Conservation (phyloP, 2,797 vertebrate genomes). For the Sylvia borin region DNA sequence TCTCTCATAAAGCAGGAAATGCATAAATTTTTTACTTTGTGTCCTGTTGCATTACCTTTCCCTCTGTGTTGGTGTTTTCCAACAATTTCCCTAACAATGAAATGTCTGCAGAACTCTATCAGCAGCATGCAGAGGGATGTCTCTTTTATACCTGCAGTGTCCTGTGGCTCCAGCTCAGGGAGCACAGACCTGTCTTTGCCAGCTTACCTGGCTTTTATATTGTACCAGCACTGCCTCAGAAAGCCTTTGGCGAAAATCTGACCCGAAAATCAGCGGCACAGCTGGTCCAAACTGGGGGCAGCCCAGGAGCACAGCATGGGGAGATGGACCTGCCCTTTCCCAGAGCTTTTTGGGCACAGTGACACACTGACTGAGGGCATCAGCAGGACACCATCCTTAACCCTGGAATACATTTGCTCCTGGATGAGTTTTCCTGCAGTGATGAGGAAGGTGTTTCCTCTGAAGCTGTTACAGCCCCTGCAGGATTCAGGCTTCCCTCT, state of each 20-base stretch:
- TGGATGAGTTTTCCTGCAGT: background rate
- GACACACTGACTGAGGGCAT: background rate
- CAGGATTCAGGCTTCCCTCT: background rate
- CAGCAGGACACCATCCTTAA: background rate
- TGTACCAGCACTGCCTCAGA: background rate
- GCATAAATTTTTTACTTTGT: background rate
- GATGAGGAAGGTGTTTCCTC: background rate
- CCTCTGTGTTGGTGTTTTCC: background rate
- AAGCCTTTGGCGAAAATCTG: background rate
- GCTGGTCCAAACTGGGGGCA: background rate
- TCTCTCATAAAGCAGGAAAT: background rate
- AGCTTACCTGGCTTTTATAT: background rate
- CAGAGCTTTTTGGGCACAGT: background rate
- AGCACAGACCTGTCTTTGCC: background rate
- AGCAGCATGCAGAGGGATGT: background rate
- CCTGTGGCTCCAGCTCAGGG: background rate
- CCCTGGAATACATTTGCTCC: background rate
- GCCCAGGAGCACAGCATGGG: background rate
- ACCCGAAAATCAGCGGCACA: background rate
- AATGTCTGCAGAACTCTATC: background rate
- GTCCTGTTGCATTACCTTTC: background rate
- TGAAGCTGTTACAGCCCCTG: background rate
- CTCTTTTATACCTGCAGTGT: background rate
- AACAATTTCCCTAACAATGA: background rate
- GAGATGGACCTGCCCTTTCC: background rate